These are phyloP conservation scores for Eupithecia exiguata DNA, from an alignment of 2,888 invertebrate genomes.

Conservation along the genomic window DNA sequence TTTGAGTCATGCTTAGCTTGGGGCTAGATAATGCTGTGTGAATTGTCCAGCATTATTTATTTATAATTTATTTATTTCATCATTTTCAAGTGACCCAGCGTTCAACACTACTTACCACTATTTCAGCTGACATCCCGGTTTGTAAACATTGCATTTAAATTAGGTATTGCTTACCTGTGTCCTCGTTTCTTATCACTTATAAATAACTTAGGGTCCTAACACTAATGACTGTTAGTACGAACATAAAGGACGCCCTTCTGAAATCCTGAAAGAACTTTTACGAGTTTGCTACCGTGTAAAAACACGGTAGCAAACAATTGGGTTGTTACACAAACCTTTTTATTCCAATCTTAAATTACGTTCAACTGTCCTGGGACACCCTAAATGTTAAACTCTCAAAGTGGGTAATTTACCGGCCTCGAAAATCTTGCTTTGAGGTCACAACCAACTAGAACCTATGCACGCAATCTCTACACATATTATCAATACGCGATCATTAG, in stretches of 20 bases:
- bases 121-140: not conserved
- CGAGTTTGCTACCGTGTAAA: too few species aligned
- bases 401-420: constrained; percentile 32
- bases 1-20: too few species aligned
- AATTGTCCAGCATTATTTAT: too few species aligned
- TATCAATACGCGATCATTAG: too few species aligned
- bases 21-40: too few species aligned
- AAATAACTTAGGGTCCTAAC: not conserved
- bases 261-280: constrained; percentile 5
- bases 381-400: constrained; percentile 31
- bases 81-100: too few species aligned
- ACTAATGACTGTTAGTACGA: not conserved
- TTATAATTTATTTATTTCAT: not conserved
- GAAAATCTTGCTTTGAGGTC: constrained; percentile 23
- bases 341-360: constrained; percentile 22
- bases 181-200: not conserved
- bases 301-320: constrained; percentile 9
- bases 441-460: not conserved
- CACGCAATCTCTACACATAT: not conserved
- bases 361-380: constrained; percentile 14
- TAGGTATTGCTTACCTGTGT: not conserved
- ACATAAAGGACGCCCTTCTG: not conserved
- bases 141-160: not conserved
- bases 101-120: not conserved
- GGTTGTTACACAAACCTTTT: constrained; percentile 16